These are phyloP conservation scores for Nasalis larvatus DNA, from an alignment of 2,113 vertebrate species.

Conservation along the genomic window DNA sequence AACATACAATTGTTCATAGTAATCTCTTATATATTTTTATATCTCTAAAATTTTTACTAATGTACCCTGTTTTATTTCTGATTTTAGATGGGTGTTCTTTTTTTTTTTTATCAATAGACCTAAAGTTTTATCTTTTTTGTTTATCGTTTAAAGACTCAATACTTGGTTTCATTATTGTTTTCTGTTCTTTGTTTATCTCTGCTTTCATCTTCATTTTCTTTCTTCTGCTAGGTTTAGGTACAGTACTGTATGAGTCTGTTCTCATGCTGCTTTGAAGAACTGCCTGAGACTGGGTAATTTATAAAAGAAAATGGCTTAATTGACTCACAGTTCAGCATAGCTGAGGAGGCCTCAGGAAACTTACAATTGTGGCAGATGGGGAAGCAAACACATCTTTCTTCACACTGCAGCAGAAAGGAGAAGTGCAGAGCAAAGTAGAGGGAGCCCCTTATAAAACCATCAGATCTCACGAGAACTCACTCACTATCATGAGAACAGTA, in stretches of 20 bases:
- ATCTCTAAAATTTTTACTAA: neutral
- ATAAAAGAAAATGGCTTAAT: too few species aligned
- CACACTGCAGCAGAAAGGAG: too few species aligned
- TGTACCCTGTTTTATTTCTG: neutral
- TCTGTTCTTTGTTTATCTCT: neutral
- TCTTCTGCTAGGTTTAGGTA: neutral
- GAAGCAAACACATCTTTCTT: too few species aligned
- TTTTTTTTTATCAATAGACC: neutral
- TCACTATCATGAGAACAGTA: too few species aligned
- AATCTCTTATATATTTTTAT: neutral
- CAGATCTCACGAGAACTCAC: too few species aligned
- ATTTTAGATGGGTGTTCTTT: neutral
- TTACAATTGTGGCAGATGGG: too few species aligned
- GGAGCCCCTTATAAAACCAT: too few species aligned
- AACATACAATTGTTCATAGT: neutral
- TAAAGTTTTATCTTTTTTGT: neutral
- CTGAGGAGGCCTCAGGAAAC: too few species aligned
- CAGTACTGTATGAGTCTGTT: neutral
- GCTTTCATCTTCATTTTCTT: neutral
- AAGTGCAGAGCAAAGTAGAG: too few species aligned
- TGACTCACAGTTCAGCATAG: too few species aligned
- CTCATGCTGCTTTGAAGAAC: too few species aligned
- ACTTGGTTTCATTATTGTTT: neutral
- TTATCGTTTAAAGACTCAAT: neutral
- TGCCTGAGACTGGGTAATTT: too few species aligned